Conservation (phyloP, 2,797 vertebrate genomes). For the Peromyscus melanophrys region DNA sequence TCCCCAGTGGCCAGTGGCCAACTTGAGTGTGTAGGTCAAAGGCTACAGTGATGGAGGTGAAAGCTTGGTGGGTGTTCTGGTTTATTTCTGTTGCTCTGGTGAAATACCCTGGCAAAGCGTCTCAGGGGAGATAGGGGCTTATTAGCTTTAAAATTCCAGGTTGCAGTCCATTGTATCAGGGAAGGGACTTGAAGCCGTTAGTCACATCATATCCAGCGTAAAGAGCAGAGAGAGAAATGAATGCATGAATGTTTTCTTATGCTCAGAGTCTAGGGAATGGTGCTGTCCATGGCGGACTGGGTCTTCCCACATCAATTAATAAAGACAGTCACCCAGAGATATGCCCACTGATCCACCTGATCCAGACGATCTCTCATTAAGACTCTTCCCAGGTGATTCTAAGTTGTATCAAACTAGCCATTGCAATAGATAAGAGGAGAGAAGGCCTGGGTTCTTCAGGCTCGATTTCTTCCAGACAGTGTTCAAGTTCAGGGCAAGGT, state of each 20-base stretch:
- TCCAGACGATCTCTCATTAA: not conserved
- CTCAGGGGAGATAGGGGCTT: not conserved
- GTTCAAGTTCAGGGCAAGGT: not conserved
- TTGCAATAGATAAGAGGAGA: not conserved
- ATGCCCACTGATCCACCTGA: not conserved
- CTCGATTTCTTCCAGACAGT: no score
- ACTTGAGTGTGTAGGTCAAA: fast-evolving
- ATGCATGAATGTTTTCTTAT: not conserved
- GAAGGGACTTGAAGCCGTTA: not conserved
- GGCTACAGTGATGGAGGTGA: not conserved
- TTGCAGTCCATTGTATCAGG: not conserved
- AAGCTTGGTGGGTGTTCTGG: not conserved
- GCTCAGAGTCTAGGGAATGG: not conserved
- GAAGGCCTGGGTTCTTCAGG: not conserved
- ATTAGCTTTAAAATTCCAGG: not conserved
- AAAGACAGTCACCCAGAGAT: not conserved
- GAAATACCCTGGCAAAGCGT: not conserved
- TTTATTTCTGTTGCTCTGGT: not conserved
- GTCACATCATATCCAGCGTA: not conserved
- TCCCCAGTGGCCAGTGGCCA: not conserved
- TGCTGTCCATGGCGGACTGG: not conserved
- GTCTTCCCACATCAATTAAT: not conserved
- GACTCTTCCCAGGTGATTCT: not conserved
- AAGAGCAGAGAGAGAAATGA: not conserved
- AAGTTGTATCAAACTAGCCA: not conserved